These are phyloP conservation scores for Valencia hispanica DNA, from an alignment of 2,797 vertebrate species.

Conservation along the genomic window DNA sequence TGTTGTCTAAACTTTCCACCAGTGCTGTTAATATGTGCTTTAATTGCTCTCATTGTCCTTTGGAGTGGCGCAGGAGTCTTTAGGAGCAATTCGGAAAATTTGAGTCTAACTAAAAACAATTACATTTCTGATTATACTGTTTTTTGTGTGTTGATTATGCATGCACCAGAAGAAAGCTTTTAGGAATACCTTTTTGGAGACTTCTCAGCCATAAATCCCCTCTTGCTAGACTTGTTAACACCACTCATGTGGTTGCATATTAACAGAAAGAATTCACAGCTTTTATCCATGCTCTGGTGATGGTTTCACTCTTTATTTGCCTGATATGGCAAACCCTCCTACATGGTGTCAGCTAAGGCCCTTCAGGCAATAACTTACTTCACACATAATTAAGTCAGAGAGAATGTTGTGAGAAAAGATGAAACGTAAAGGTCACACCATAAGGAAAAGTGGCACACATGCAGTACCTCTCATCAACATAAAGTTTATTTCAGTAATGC, in stretches of 20 bases:
- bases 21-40: constrained; percentile 36
- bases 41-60: constrained; percentile 49
- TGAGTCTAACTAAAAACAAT: constrained; percentile 41
- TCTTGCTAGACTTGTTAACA: constrained; percentile 43
- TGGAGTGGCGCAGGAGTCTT: constrained; percentile 25
- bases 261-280: constrained; percentile 33
- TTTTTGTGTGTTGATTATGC: constrained; percentile 31
- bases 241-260: constrained; percentile 51
- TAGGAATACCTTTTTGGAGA: constrained; percentile 41
- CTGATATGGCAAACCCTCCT: constrained; percentile 62
- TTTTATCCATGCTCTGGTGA: constrained; percentile 50
- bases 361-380: constrained; percentile 36
- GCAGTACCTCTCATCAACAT: neutral
- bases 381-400: constrained; percentile 51
- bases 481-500: neutral
- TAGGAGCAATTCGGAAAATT: constrained; percentile 36
- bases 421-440: constrained; percentile 18
- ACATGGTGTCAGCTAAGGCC: constrained; percentile 34
- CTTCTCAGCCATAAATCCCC: constrained; percentile 13
- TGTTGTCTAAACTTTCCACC: constrained; percentile 47
- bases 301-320: constrained; percentile 52
- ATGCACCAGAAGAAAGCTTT: constrained; percentile 18
- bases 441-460: constrained; percentile 5
- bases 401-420: constrained; percentile 37
- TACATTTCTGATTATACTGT: constrained; percentile 29